A percentile compares a stretch with the other conserved stretches of the same genome.
phyloP scores from a whole-genome alignment of 2,113 vertebrate genomes.

The western clawed frog (Xenopus tropicalis) region UCB_Xtro_10.0 CM004451.2:67639001-67639500 shows the following conservation, averaged over 20 bases:
- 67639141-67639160: conserved; percentile 9
- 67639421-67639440: too few species aligned
- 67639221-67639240: neutral
- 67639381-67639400: too few species aligned
- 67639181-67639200: neutral
- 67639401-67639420: too few species aligned
- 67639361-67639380: too few species aligned
- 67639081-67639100: conserved; percentile 34
- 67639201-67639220: conserved; percentile 20
- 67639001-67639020: neutral
- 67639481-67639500: too few species aligned
- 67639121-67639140: conserved; percentile 26
- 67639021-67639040: neutral
- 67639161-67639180: conserved; percentile 5
- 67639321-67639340: too few species aligned
- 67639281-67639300: too few species aligned
- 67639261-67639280: conserved; percentile 5
- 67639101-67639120: conserved; percentile 36
- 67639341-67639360: too few species aligned
- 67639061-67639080: conserved; percentile 7
- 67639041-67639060: conserved; percentile 9
- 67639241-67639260: conserved; percentile 21
- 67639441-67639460: too few species aligned
- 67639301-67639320: too few species aligned
- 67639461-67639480: too few species aligned